Evolutionary conservation across 2,888 invertebrate genomes (phyloP).

Genomic region (Scaptomyza tumidula): DNA sequence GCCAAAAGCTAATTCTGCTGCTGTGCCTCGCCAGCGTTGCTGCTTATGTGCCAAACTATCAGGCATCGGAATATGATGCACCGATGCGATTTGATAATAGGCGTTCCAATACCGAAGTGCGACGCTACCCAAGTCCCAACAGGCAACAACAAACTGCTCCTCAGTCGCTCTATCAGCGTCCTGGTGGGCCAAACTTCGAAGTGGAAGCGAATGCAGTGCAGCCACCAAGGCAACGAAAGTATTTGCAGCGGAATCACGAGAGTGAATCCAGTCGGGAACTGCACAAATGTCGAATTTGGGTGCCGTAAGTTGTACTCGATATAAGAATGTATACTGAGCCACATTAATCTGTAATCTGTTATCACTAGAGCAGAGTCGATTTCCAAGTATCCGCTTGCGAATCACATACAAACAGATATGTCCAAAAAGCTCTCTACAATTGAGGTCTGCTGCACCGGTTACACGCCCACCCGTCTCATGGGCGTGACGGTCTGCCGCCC

Average conservation of each 20-base stretch:
- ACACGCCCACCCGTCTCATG: constrained; percentile 73
- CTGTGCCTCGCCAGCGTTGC: constrained; percentile 17
- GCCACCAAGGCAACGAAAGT: constrained; percentile 43
- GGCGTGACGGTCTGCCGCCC: constrained; percentile 73
- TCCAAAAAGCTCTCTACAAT: constrained; percentile 87
- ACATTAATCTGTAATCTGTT: not conserved
- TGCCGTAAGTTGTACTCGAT: constrained; percentile 78
- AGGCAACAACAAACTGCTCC: constrained; percentile 35
- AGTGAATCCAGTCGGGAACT: constrained; percentile 28
- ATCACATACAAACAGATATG: constrained; percentile 79
- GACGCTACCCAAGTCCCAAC: constrained; percentile 21
- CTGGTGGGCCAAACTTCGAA: constrained; percentile 27
- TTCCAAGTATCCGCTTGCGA: constrained; percentile 70
- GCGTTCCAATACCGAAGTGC: constrained; percentile 24
- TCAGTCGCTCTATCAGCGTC: constrained; percentile 38
- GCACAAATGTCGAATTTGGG: constrained; percentile 79
- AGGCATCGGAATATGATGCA: constrained; percentile 53
- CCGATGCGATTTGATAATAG: constrained; percentile 34
- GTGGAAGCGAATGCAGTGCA: constrained; percentile 3
- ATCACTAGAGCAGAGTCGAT: constrained; percentile 69
- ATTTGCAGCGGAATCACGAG: constrained; percentile 48
- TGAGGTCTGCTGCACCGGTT: constrained; percentile 90
- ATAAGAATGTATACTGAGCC: too few relatives aligned
- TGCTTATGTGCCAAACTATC: constrained; percentile 29
- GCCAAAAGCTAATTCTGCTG: constrained; percentile 24